A percentile compares a stretch with the other conserved stretches of the same genome.
phyloP scores from a whole-genome alignment of 1,140 invertebrate species.

The Trachymyrmex cornetzi region DNA sequence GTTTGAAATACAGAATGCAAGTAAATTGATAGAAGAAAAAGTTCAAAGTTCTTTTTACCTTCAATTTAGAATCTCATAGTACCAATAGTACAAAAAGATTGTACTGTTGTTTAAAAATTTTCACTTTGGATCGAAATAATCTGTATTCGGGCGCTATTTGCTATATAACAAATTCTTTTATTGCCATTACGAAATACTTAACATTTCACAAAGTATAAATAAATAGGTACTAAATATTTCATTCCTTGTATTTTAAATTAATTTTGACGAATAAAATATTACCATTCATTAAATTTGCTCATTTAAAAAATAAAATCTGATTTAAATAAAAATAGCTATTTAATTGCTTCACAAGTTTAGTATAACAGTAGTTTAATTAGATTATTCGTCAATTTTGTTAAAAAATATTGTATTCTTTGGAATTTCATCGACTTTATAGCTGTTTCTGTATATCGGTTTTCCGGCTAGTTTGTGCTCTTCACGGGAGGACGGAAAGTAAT shows the following conservation, averaged over 20 bases:
- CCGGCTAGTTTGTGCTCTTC: conserved; percentile 23
- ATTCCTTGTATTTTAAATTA: not conserved
- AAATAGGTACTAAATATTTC: not conserved
- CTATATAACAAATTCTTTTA: not conserved
- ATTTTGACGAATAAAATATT: not conserved
- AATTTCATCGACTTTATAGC: conserved; percentile 21
- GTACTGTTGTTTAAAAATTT: no score
- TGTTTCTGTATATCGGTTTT: conserved; percentile 52
- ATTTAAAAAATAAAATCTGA: conserved; percentile 15
- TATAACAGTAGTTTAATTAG: conserved; percentile 6
- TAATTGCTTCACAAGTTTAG: not conserved
- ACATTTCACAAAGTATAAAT: not conserved
- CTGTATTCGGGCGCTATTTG: no score
- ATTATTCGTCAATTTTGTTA: conserved; percentile 58
- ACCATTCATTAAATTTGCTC: not conserved
- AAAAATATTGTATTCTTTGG: conserved; percentile 38
- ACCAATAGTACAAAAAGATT: no score
- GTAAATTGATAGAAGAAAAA: no score
- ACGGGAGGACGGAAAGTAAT: conserved; percentile 61
- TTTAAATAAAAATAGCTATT: not conserved
- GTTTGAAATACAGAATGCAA: no score
- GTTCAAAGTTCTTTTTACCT: no score
- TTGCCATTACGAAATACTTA: not conserved
- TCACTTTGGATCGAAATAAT: no score
- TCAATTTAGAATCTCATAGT: no score